A percentile compares a stretch with the other conserved stretches of the same genome.
Conservation (phyloP, 2,113 vertebrate genomes). For the Chaenocephalus aceratus region DNA sequence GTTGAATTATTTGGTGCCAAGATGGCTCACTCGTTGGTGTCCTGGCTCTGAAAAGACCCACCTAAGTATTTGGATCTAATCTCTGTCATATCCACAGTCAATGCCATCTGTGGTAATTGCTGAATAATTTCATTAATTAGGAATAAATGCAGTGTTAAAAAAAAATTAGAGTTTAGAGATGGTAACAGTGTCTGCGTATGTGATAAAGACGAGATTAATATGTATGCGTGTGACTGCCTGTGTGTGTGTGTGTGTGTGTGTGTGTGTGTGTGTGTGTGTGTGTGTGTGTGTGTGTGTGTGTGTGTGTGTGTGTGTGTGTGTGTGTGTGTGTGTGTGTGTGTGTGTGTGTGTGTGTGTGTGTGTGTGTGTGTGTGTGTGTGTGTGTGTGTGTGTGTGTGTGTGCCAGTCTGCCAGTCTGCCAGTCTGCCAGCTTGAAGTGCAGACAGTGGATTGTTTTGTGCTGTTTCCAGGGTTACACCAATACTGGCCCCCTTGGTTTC, state of each 20-base stretch:
- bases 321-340: too few species aligned
- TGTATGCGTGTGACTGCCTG: background rate
- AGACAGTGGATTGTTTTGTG: slow-evolving; percentile 47
- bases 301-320: too few species aligned
- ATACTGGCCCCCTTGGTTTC: slow-evolving; percentile 34
- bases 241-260: background rate
- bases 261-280: background rate
- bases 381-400: background rate
- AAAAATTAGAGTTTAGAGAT: background rate
- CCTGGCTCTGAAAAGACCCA: background rate
- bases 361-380: background rate
- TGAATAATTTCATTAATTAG: background rate
- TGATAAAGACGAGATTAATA: background rate
- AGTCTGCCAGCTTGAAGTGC: slow-evolving; percentile 13
- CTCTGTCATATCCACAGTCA: slow-evolving; percentile 10
- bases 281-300: too few species aligned
- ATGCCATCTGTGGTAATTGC: background rate
- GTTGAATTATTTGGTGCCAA: background rate
- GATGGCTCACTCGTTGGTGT: too few species aligned
- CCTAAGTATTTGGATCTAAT: slow-evolving; percentile 2
- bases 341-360: too few species aligned
- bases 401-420: background rate
- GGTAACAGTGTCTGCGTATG: background rate
- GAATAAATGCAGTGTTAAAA: background rate
- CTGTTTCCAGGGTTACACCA: slow-evolving; percentile 55